Conservation (phyloP, 2,113 vertebrate species). For the Neolamprologus falcicula region DNA sequence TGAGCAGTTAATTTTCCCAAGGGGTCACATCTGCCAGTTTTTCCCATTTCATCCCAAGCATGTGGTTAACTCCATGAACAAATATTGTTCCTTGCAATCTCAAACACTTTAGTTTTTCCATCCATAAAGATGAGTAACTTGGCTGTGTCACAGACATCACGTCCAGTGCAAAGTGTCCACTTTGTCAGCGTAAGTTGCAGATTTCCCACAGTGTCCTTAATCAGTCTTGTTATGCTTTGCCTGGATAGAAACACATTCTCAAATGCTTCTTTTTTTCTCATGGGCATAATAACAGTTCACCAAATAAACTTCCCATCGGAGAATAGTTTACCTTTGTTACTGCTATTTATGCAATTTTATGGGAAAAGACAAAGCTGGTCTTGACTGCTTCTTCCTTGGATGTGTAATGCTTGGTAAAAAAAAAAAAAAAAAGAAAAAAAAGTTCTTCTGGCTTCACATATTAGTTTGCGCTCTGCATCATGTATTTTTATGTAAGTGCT, state of each 20-base stretch:
- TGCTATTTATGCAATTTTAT: not conserved
- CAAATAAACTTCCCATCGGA: not conserved
- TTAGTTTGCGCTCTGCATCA: not conserved
- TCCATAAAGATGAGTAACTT: not conserved
- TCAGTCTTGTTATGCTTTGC: not conserved
- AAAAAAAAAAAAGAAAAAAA: not conserved
- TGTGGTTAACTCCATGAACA: not conserved
- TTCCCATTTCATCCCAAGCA: not conserved
- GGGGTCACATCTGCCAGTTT: not conserved
- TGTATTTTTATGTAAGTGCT: not conserved
- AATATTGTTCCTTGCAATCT: not conserved
- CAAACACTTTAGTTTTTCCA: not conserved
- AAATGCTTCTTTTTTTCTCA: not conserved
- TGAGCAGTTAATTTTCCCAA: not conserved
- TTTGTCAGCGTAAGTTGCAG: not conserved
- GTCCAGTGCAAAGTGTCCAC: not conserved
- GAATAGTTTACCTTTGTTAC: not conserved
- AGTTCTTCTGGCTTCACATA: not conserved
- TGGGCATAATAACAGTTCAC: not conserved
- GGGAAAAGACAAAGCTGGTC: not conserved
- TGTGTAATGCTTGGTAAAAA: not conserved
- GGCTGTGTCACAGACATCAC: not conserved
- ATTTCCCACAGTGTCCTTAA: not conserved
- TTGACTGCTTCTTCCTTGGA: not conserved
- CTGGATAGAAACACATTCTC: not conserved